Conservation (phyloP, 2,888 invertebrate species). For the Chalcosyrphus nemorum region DNA sequence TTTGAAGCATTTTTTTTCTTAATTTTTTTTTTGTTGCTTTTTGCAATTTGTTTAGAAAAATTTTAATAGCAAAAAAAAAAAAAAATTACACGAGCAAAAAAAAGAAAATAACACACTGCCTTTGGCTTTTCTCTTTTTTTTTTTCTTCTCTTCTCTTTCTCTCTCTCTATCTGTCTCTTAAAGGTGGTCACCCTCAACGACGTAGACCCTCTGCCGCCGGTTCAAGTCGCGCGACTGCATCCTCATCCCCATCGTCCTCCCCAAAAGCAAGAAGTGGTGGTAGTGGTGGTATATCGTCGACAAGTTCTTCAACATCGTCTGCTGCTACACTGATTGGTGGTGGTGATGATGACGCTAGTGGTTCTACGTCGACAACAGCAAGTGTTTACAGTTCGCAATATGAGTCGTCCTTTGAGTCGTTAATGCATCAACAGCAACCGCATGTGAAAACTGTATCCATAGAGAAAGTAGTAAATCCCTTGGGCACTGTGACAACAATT, state of each 20-base stretch:
- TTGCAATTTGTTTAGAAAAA: conserved; percentile 57
- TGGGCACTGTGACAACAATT: conserved; percentile 86
- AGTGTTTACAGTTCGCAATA: conserved; percentile 58
- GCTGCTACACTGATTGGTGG: conserved; percentile 46
- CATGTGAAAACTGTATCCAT: conserved; percentile 74
- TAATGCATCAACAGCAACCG: conserved; percentile 34
- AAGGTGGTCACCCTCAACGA: conserved; percentile 74
- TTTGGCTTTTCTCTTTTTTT: conserved; percentile 88
- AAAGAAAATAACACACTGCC: conserved; percentile 85
- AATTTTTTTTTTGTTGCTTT: conserved; percentile 52
- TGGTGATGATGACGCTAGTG: conserved; percentile 24
- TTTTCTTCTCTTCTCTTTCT: conserved; percentile 76
- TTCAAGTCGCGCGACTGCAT: conserved; percentile 70
- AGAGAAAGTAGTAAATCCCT: conserved; percentile 87
- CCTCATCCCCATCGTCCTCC: conserved; percentile 67
- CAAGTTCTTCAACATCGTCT: conserved; percentile 55
- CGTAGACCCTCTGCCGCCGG: conserved; percentile 74
- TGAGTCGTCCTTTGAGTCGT: conserved; percentile 73
- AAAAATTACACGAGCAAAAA: conserved; percentile 74
- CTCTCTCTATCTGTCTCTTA: conserved; percentile 75
- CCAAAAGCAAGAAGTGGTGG: conserved; percentile 61
- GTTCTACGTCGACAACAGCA: conserved; percentile 14
- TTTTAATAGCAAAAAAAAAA: conserved; percentile 63
- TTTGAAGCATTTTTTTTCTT: conserved; percentile 60
- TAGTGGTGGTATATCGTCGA: conserved; percentile 65